Evolutionary conservation across 2,797 vertebrate species (phyloP), one percentile per base, ranked within the genome.

Genomic region (Pseudochirops cupreus): DNA sequence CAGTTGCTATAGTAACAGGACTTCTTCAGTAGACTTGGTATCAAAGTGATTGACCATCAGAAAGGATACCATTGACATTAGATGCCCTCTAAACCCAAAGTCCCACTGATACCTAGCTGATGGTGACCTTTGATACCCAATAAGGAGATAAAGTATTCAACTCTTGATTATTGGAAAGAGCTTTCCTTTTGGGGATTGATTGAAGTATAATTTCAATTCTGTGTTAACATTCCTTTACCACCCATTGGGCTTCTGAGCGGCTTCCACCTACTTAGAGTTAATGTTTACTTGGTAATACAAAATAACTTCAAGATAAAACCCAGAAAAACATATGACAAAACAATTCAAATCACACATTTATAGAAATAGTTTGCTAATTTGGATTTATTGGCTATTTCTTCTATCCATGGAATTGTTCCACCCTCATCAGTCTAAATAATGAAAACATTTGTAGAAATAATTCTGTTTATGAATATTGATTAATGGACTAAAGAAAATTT

Each of bases 361-460:
- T 52, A 53, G 29, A 90, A 93, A 46, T 93, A 21, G 28, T 62
- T 54, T 89, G 9, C 56, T 67, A 89, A 0, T 67, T 55, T 92
- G 57, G 31, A 39, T 55, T 67, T 87, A 12, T 50, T 87, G 74
- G 39, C 24, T 50, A 26, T 87, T 87, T 87, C 39, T 24, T 46
- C 11, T 26, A 26, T 28, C 39, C 21, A 26, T 26, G 12, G 46
- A 21, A 87, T 82, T 39, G 11, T 46, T 50, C 21, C 9, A 46
- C 21, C 39, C 74, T 46, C 39, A 26, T 92, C 67, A 33, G 52
- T 55, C 87, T 53, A 53, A 58, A 31, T 74, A 52, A 46, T 57
- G 92, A n/a, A 74, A 53, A 33, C 28, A 46, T 56, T 31, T 67
- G 1, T 46, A 94, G 62, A 93, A 95, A 95, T 95, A 56, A 82